Evolutionary conservation across 2,888 invertebrate genomes (phyloP).

Genomic region (Eupithecia inturbata): DNA sequence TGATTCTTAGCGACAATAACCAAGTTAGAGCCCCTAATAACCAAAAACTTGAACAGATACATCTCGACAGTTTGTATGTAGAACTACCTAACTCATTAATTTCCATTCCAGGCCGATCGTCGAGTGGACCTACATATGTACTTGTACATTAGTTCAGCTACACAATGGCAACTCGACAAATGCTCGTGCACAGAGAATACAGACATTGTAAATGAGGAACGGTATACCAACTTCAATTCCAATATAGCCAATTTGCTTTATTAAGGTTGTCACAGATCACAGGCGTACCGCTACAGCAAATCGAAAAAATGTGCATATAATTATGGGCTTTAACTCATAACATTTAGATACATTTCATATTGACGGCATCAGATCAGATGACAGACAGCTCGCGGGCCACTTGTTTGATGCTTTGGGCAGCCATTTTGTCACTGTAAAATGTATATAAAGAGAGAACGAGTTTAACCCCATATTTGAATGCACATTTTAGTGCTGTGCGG

Average conservation of each 20-base stretch:
- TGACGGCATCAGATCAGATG: too few relatives aligned
- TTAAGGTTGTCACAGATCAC: too few relatives aligned
- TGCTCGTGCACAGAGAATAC: slow-evolving; percentile 1
- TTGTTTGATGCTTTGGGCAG: too few relatives aligned
- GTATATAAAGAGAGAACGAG: too few relatives aligned
- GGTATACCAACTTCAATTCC: not conserved
- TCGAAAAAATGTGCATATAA: too few relatives aligned
- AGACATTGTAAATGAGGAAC: not conserved
- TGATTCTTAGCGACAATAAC: not conserved
- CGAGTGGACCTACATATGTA: not conserved
- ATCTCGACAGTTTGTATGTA: not conserved
- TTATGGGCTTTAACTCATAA: too few relatives aligned
- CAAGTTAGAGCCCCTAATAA: not conserved
- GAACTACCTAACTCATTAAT: slow-evolving; percentile 5
- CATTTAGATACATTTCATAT: too few relatives aligned
- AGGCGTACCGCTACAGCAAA: too few relatives aligned
- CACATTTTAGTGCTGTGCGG: too few relatives aligned
- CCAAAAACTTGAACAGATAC: not conserved
- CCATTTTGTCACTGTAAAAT: too few relatives aligned
- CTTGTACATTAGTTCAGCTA: slow-evolving; percentile 11
- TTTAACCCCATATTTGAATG: too few relatives aligned
- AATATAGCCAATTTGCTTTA: not conserved
- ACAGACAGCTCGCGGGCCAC: too few relatives aligned
- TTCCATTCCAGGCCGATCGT: not conserved
- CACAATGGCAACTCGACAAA: slow-evolving; percentile 33